Base-by-base conservation (phyloP, 2,113 vertebrate species). In the Hucho hucho region DNA sequence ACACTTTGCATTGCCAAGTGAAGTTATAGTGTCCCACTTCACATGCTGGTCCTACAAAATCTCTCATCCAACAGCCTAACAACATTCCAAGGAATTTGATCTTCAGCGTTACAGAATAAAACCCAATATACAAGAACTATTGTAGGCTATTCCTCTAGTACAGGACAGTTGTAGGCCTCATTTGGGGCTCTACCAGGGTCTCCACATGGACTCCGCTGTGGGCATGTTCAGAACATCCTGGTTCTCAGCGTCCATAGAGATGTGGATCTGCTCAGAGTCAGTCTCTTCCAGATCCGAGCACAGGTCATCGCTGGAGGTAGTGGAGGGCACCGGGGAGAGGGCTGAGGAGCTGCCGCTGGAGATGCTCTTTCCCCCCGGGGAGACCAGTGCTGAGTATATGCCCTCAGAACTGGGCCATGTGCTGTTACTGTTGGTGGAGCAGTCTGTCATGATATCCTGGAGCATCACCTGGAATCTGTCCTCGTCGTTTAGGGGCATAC, bases 401-500 rank as follows among this genome's bases (percentile, higher is more conserved):
- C 18, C 75, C 0, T 64, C 87, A 28, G 2, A 84, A 53, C 79
- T 81, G 84, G 78, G 68, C 81, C 74, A 89, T 64, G 49, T 59
- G 75, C 78, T 82, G 37, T 11, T 43, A 37, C 63, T 78, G 37
- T 74, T 77, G 0, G 82, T 32, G 0, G 88, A 74, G 68, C 22
- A 72, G 11, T 95, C 91, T 0, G 87, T 88, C 75, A 91, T 81
- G 66, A 89, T 77, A 69, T 96, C 95, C 47, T 90, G 91, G 12
- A 95, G 37, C 75, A 95, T 88, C 79, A 93, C 89, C 75, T 91
- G 93, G 73, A 95, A 90, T 73, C 89, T 85, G 20, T 95, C 92
- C 66, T 96, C 93, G 58, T 91, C 86, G n/a, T 90, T 93, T 58
- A 98, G 89, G 1, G 97, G 97, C 97, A 98, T 96, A 74, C 95